These are phyloP conservation scores for Volucella bombylans DNA, from an alignment of 2,888 invertebrate genomes.

Conservation along the genomic window DNA sequence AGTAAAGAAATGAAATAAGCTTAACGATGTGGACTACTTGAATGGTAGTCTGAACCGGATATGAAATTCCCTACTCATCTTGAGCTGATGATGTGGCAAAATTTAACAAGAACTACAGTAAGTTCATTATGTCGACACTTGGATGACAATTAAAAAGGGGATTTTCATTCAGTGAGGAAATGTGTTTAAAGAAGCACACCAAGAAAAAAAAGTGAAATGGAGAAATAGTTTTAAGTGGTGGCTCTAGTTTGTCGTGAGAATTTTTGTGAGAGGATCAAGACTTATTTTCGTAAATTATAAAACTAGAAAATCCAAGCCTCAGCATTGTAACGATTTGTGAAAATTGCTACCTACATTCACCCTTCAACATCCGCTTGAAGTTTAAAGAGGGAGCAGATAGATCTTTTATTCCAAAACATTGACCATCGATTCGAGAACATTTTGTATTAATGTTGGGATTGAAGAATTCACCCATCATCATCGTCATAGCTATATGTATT, in stretches of 20 bases:
- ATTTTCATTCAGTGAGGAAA: constrained; percentile 28
- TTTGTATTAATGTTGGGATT: too few relatives aligned
- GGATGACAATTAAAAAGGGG: constrained; percentile 75
- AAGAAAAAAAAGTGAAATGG: constrained; percentile 7
- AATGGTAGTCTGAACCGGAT: constrained; percentile 9
- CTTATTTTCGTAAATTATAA: too few relatives aligned
- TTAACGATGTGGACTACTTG: constrained; percentile 1
- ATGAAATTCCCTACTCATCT: constrained; percentile 36
- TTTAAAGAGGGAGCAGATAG: too few relatives aligned
- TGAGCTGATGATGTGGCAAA: constrained; percentile 74
- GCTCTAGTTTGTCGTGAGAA: neutral
- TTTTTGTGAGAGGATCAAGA: too few relatives aligned
- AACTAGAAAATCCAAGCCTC: too few relatives aligned
- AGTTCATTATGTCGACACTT: constrained; percentile 76
- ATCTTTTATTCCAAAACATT: too few relatives aligned
- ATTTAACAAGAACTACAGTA: constrained; percentile 74
- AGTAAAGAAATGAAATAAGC: constrained; percentile 8
- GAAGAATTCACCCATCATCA: too few relatives aligned
- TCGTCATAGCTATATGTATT: too few relatives aligned
- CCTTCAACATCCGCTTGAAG: too few relatives aligned
- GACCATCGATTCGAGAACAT: too few relatives aligned
- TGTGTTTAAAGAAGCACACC: neutral
- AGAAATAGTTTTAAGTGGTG: neutral
- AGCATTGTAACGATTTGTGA: too few relatives aligned
- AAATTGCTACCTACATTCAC: too few relatives aligned